These are phyloP conservation scores for Noctuana brunneofusca DNA, from an alignment of 2,888 invertebrate genomes.

Conservation along the genomic window DNA sequence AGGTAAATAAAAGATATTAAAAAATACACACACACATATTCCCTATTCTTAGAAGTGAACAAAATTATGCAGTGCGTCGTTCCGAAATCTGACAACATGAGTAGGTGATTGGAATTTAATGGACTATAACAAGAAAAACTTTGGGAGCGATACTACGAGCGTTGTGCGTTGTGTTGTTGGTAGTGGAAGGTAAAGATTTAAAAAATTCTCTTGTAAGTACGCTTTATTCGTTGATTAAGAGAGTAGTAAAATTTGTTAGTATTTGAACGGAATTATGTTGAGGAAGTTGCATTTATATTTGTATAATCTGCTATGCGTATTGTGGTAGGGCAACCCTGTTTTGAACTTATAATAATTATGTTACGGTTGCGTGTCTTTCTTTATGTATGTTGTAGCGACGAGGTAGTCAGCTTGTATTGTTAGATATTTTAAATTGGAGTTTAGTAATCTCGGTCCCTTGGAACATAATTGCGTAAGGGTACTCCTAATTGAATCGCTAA, in stretches of 20 bases:
- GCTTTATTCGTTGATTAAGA: constrained; percentile 60
- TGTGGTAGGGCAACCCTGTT: constrained; percentile 23
- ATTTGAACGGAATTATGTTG: constrained; percentile 57
- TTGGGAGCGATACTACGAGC: constrained; percentile 61
- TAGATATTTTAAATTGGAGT: constrained; percentile 28
- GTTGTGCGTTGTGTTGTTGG: constrained; percentile 76
- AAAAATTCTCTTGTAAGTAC: constrained; percentile 63
- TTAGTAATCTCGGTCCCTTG: constrained; percentile 38
- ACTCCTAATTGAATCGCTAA: neutral
- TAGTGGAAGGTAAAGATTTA: constrained; percentile 66
- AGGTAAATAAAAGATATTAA: neutral
- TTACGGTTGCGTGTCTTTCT: constrained; percentile 33
- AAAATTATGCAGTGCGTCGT: constrained; percentile 48
- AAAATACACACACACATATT: neutral
- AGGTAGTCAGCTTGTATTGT: constrained; percentile 31
- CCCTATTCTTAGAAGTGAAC: constrained; percentile 14
- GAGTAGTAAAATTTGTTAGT: constrained; percentile 69
- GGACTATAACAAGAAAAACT: constrained; percentile 57
- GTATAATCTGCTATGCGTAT: constrained; percentile 28
- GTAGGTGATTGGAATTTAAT: constrained; percentile 74
- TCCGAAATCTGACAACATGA: constrained; percentile 65
- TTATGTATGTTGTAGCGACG: constrained; percentile 27
- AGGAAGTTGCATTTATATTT: constrained; percentile 44
- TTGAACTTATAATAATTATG: constrained; percentile 35
- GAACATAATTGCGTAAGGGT: constrained; percentile 32